Conservation (phyloP, 2,113 vertebrate species). For the Scopus umbretta region DNA sequence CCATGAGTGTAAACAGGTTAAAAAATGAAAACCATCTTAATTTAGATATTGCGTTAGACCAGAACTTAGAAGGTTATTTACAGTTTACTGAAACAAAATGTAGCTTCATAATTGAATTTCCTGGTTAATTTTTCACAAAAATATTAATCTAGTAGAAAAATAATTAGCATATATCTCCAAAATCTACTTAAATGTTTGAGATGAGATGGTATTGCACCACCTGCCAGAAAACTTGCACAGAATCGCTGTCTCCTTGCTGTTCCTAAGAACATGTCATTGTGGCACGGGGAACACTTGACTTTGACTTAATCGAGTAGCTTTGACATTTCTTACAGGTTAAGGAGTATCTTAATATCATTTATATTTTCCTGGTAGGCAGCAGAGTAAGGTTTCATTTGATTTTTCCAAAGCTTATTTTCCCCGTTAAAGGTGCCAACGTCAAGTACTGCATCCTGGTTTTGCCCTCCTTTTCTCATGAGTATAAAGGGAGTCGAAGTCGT, state of each 20-base stretch:
- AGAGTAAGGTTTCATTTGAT: neutral
- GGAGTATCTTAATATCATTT: neutral
- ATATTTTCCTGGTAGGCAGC: neutral
- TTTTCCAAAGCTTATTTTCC: neutral
- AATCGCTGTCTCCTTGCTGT: neutral
- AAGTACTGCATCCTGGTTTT: slow-evolving; percentile 4
- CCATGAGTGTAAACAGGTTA: neutral
- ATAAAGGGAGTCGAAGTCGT: neutral
- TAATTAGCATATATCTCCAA: neutral
- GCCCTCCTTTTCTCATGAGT: neutral
- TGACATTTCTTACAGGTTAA: neutral
- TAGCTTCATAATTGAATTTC: neutral
- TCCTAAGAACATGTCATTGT: neutral
- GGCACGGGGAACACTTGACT: neutral
- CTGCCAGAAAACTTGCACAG: neutral
- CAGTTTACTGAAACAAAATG: neutral
- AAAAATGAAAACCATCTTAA: neutral
- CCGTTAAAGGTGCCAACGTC: neutral
- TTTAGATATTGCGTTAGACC: neutral
- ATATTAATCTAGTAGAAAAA: neutral
- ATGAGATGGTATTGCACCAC: neutral
- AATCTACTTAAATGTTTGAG: neutral
- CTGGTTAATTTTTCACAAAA: neutral
- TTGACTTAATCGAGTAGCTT: neutral
- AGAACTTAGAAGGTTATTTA: neutral